Conservation (phyloP, 2,888 invertebrate genomes). For the Pomacea canaliculata region DNA sequence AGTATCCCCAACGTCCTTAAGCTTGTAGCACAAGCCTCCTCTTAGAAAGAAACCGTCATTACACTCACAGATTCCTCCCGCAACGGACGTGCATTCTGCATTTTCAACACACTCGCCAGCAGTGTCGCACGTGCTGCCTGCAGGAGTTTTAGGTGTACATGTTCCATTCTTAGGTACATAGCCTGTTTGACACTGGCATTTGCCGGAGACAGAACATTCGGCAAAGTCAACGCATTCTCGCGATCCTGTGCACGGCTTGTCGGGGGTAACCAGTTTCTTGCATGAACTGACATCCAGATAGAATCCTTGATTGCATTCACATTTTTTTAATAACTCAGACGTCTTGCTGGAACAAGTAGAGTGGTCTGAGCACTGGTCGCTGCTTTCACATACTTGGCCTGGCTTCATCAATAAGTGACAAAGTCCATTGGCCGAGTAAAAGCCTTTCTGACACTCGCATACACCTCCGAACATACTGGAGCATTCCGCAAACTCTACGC, state of each 20-base stretch:
- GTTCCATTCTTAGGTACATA: slow-evolving; percentile 25
- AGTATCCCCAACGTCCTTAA: slow-evolving; percentile 16
- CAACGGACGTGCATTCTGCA: slow-evolving; percentile 25
- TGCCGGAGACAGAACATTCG: slow-evolving; percentile 8
- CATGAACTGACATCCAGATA: slow-evolving; percentile 12
- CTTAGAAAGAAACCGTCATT: slow-evolving; percentile 10
- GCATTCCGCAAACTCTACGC: slow-evolving; percentile 28
- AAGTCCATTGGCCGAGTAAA: slow-evolving; percentile 5
- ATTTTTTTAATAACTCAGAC: background rate
- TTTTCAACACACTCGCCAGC: slow-evolving; percentile 27
- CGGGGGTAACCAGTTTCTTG: slow-evolving; percentile 9
- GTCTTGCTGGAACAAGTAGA: slow-evolving; percentile 12
- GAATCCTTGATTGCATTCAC: slow-evolving; percentile 25
- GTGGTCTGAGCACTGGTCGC: slow-evolving; percentile 20
- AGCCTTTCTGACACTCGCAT: slow-evolving; percentile 23
- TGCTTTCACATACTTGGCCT: slow-evolving; percentile 5
- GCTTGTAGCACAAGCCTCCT: slow-evolving; percentile 19
- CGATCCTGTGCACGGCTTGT: slow-evolving; percentile 18
- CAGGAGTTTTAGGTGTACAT: slow-evolving; percentile 21
- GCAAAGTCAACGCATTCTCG: slow-evolving; percentile 21
- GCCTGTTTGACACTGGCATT: slow-evolving; percentile 24
- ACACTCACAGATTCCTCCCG: slow-evolving; percentile 23
- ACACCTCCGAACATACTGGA: slow-evolving; percentile 10
- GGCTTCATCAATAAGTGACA: slow-evolving; percentile 15
- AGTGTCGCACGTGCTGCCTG: slow-evolving; percentile 17